Base-by-base conservation (phyloP, 1,140 invertebrate species). In the Dendroctonus ponderosae region DNA sequence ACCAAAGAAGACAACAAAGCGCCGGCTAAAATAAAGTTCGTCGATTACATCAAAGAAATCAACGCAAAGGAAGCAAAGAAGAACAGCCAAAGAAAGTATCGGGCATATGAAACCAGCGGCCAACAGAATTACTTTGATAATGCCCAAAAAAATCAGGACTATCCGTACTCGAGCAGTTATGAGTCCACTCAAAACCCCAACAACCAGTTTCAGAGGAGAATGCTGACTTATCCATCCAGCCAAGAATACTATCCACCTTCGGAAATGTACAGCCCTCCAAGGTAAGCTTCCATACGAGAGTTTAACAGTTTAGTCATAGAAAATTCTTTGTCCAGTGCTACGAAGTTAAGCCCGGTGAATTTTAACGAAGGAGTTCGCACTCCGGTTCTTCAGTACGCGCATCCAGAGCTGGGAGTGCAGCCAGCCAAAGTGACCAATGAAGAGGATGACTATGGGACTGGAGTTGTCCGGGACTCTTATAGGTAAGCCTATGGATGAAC, bases 301-400 rank as follows among this genome's bases (percentile, higher is more conserved):
- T 43, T 11, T 6, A 12, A 7, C 57, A 14, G n/a, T 59, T 59
- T 26, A 59, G 26, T 7, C 12, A 12, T 46, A 11, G 0, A 46
- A 26, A 46, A n/a, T 40, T 56, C 2, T 58, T 58, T 58, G 42
- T 66, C 6, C 42, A 67, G 65, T 37, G 41, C 51, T 15, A 78
- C 82, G 0, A 81, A 82, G 72, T 75, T 81, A 42, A 78, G 77
- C 54, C 79, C 82, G 0, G 77, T 84, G 0, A 81, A 79, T 2
- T 83, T 89, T 61, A 89, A 88, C 70, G 84, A 89, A 70, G 87
- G 86, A 46, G 86, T 86, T 0, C 79, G 89, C 52, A 85, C 87
- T 14, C 89, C 89, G 0, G 87, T 91, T 5, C 79, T 90, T 2
- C 88, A 91, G 69, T 91, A 91, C 70, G 89, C 89, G 6, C 89